Percentiles rank a stretch among this genome's conserved stretches.
Conservation (phyloP, 2,113 vertebrate genomes). For the Nibea coibor region DNA sequence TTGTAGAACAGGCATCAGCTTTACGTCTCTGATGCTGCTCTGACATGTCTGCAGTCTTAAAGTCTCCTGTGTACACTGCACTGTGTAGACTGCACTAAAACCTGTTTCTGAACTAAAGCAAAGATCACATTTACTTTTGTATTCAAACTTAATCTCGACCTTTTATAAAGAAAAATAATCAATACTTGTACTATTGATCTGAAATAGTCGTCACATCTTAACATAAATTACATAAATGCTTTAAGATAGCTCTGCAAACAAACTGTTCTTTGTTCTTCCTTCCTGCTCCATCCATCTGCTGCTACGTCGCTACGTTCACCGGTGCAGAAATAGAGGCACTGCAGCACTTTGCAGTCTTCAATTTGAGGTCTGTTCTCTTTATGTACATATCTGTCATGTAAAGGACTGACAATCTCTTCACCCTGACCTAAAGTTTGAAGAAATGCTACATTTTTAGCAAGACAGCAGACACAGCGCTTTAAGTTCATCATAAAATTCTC, state of each 20-base stretch:
- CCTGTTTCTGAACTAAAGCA: constrained; percentile 8
- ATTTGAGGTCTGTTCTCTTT: constrained; percentile 5
- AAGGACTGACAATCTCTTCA: constrained; percentile 13
- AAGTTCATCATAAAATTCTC: background rate
- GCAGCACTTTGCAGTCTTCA: constrained; percentile 19
- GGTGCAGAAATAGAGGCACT: constrained; percentile 6
- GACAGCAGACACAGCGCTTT: background rate
- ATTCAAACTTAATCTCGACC: background rate
- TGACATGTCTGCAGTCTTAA: constrained; percentile 17
- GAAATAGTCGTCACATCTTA: background rate
- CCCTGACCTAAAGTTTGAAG: constrained; percentile 19
- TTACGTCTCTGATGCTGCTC: background rate
- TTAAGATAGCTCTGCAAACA: background rate
- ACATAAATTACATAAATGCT: too few species aligned
- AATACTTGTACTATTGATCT: background rate
- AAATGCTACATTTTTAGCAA: constrained; percentile 29
- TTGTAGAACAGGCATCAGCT: background rate
- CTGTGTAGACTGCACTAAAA: constrained; percentile 35
- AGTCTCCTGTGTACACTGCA: constrained; percentile 32
- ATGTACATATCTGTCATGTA: constrained; percentile 1
- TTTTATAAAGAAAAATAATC: background rate
- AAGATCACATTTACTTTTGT: constrained; percentile 6
- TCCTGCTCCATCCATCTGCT: background rate
- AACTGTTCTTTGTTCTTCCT: constrained; percentile 13
- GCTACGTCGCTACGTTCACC: background rate